phyloP scores from a whole-genome alignment of 2,888 invertebrate species.

The Sialis lutaria region DNA sequence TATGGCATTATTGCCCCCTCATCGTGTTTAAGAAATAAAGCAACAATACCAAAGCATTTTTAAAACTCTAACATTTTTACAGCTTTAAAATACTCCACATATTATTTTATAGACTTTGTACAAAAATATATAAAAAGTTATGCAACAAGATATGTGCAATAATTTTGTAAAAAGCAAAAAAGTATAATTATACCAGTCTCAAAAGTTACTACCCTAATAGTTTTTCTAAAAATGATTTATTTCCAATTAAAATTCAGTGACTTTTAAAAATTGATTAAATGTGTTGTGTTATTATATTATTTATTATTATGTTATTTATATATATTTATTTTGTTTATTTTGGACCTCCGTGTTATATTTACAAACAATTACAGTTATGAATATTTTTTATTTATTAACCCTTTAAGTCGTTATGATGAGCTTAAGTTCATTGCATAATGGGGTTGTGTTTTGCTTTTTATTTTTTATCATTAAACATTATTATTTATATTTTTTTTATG shows the following conservation, averaged over 20 bases:
- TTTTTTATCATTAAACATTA: no score
- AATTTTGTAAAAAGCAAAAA: not conserved
- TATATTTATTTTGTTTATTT: not conserved
- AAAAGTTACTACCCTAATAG: not conserved
- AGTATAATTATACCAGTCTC: not conserved
- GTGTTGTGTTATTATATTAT: not conserved
- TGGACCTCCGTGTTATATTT: not conserved
- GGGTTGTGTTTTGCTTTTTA: no score
- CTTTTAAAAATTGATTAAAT: no score
- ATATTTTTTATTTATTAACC: not conserved
- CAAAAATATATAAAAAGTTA: conserved; percentile 1
- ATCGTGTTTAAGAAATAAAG: conserved; percentile 19
- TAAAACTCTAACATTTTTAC: not conserved
- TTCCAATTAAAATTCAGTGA: no score
- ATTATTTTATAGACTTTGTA: not conserved
- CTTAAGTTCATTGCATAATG: no score
- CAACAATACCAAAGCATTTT: conserved; percentile 26
- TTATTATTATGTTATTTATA: not conserved
- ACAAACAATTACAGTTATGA: no score
- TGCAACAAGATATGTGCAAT: not conserved
- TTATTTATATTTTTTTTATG: no score
- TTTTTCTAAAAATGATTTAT: not conserved
- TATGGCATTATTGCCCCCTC: not conserved
- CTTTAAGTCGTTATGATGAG: not conserved
- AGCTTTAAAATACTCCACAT: not conserved